Base-by-base conservation (phyloP, 2,888 invertebrate species). In the Scrobipalpa atriplicella region DNA sequence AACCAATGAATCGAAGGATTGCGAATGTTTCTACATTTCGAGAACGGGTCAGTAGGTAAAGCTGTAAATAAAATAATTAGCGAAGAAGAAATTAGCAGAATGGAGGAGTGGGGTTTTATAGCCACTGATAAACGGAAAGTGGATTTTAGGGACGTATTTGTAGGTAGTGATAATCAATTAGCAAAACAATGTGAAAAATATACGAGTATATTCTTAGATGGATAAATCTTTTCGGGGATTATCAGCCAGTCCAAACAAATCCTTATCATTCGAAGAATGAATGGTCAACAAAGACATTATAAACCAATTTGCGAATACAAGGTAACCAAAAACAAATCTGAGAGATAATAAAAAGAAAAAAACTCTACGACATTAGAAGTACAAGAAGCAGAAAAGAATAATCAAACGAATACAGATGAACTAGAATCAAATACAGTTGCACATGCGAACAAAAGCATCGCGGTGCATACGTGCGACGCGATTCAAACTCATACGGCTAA, bases 401-500 rank as follows among this genome's bases (percentile, higher is more conserved):
- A 38, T 9, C n/a, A 38, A 58, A 38, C 38, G n/a, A 19, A 56
- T 8, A 21, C n/a, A 58, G 7, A 29, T 3, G 29, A 29, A 5
- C 29, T 29, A 38, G 16, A 38, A 58, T 16, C 38, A n/a, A 19
- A 56, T 19, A 21, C 36, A 58, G 7, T 58, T 38, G 16, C 58
- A 58, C 58, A 58, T 58, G n/a, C 2, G 29, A 58, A 58, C 58
- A 58, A 58, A 58, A 36, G 10, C 29, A 16, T 38, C 10, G 38
- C 38, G 9, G 9, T 29, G 38, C 58, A 36, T 58, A n/a, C 16
- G 16, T 19, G n/a, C 16, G n/a, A 58, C 16, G 58, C 29, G 18
- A 58, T 29, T 38, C 38, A 10, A 36, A 52, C 54, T 62, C 43
- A 13, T 63, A 6, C 9, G 43, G 73, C 74, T 66, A 66, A 66